phyloP scores from a whole-genome alignment of 2,113 vertebrate species.

The Platanista minor region DNA sequence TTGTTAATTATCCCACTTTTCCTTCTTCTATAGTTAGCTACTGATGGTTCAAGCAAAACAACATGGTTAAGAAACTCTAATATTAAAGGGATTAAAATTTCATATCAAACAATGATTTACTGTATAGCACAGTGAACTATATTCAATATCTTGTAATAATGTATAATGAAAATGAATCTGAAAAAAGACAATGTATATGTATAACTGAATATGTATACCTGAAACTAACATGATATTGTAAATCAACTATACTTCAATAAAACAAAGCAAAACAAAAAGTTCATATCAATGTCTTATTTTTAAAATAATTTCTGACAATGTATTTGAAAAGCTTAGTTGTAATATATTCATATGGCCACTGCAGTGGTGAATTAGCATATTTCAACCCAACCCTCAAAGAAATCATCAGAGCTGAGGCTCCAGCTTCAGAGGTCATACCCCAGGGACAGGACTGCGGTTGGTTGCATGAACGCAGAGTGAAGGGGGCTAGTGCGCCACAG shows the following conservation, averaged over 20 bases:
- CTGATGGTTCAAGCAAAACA: background rate
- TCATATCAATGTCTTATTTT: background rate
- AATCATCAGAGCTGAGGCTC: background rate
- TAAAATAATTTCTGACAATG: background rate
- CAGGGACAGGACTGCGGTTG: too few relatives aligned
- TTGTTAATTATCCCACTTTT: background rate
- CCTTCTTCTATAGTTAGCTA: background rate
- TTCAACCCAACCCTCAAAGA: conserved; percentile 3
- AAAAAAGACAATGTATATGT: background rate
- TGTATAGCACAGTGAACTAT: background rate
- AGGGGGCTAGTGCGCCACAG: too few relatives aligned
- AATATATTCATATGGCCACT: background rate
- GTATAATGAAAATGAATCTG: background rate
- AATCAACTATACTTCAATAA: background rate
- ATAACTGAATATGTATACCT: background rate
- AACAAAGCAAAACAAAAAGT: background rate
- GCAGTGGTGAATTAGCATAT: background rate
- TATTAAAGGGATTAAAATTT: background rate
- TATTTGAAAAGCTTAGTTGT: background rate
- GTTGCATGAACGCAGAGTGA: too few relatives aligned
- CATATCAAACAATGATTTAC: background rate
- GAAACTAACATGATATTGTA: background rate
- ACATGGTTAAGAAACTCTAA: background rate
- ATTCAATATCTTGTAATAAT: too few relatives aligned
- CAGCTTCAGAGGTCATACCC: too few relatives aligned